A percentile compares a stretch with the other conserved stretches of the same genome.
These are phyloP conservation scores for Blennius ocellaris DNA, from an alignment of 2,113 vertebrate genomes.

Conservation along the genomic window DNA sequence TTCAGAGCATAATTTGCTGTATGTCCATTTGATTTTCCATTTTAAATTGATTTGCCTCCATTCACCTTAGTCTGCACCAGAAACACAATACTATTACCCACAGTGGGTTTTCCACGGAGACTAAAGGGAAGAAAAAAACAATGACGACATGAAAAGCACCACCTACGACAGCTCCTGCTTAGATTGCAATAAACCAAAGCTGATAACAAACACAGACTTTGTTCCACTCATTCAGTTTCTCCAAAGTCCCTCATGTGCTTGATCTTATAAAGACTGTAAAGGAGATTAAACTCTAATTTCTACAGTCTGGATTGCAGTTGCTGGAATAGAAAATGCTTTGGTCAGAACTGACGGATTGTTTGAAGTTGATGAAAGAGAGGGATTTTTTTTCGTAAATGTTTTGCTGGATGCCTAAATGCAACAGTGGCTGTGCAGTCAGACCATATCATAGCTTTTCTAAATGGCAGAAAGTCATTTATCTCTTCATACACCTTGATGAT, in stretches of 20 bases:
- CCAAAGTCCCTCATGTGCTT: constrained; percentile 66
- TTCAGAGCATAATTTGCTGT: neutral
- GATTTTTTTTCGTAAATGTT: neutral
- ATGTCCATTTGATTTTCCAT: constrained; percentile 1
- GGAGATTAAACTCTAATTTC: constrained; percentile 55
- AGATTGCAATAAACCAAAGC: constrained; percentile 58
- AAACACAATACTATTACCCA: constrained; percentile 10
- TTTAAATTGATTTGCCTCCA: neutral
- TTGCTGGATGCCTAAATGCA: constrained; percentile 3
- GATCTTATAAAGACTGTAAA: constrained; percentile 60
- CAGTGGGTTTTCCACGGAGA: neutral
- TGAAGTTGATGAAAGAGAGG: neutral
- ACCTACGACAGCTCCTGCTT: constrained; percentile 36
- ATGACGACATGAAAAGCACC: constrained; percentile 26
- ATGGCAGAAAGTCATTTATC: constrained; percentile 26
- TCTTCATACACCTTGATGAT: constrained; percentile 44
- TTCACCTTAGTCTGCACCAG: neutral
- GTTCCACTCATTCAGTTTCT: constrained; percentile 43
- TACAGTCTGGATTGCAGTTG: constrained; percentile 12
- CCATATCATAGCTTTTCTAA: constrained; percentile 15
- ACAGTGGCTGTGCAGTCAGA: constrained; percentile 3
- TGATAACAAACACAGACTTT: constrained; percentile 60
- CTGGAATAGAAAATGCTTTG: neutral
- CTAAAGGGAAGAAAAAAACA: neutral
- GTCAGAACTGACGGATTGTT: neutral